Evolutionary conservation across 2,113 vertebrate species (phyloP), one percentile per base, ranked within the genome.

Genomic region (Alectura lathami): DNA sequence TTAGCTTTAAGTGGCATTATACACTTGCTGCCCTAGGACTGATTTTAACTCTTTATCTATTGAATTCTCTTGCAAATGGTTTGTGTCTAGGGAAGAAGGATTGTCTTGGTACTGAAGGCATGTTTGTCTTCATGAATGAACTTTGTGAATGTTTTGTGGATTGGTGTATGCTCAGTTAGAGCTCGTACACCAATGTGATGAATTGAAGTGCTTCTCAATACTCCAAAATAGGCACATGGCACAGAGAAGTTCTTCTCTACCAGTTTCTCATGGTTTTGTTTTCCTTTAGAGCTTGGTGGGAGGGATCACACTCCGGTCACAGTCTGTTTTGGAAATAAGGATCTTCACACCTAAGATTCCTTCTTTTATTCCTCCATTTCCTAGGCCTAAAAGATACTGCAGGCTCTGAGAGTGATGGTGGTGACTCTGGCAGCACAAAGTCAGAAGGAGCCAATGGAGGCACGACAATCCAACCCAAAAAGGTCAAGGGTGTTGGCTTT

Each of bases 401-500:
- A 34, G 98, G 99, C 89, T 99, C 99, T 23, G 99, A 99, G 96
- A 99, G 99, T 47, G 99, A 99, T 43, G 98, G 99, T 34, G 98
- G 98, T 13, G 99, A 99, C 95, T 98, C 98, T 7, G 97, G 98
- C 97, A 98, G 98, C 91, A 98, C 98, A 89, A 99, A 99, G 57
- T 99, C 99, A 0, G 99, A 99, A 96, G 98, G 98, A n/a, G 99
- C 99, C 91, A 98, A 98, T 13, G 98, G 98, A 94, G 97, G 98
- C 54, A 96, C 98, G 24, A 98, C 99, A 97, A 99, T 99, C 97
- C 99, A 99, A 77, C 98, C 99, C 69, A 99, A 99, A 98, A 99
- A 99, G 97, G 96, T 99, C 69, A 98, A 98, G 81, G 99, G 99
- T n/a, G 98, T 99, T 86, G 99, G 99, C 75, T 99, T 99, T 91